A percentile compares a stretch with the other conserved stretches of the same genome.
Evolutionary conservation across 2,888 invertebrate species (phyloP).

Genomic region (Latheticus oryzae): DNA sequence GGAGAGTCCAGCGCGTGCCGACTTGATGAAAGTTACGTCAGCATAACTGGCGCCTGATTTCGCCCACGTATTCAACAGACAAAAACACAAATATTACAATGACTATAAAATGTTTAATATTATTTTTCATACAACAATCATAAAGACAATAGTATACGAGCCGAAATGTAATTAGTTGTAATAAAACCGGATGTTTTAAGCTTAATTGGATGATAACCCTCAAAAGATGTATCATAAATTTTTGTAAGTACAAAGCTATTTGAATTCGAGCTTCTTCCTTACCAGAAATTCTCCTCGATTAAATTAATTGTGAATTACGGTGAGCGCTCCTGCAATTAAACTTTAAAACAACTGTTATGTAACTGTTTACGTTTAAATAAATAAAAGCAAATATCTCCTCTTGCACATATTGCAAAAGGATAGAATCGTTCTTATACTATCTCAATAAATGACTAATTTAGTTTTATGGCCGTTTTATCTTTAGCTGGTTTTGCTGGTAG

Average conservation of each 20-base stretch:
- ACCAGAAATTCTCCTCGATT: constrained; percentile 18
- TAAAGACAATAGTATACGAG: too few species aligned
- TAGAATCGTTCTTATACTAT: background rate
- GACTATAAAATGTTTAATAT: constrained; percentile 45
- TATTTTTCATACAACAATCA: constrained; percentile 47
- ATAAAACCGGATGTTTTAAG: constrained; percentile 50
- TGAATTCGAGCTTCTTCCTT: constrained; percentile 3
- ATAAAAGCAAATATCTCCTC: constrained; percentile 22
- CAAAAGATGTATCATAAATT: constrained; percentile 32
- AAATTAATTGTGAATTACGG: constrained; percentile 32
- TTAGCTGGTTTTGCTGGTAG: background rate
- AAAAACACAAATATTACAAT: constrained; percentile 51
- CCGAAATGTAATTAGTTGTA: constrained; percentile 47
- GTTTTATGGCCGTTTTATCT: constrained; percentile 3
- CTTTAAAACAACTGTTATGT: constrained; percentile 36
- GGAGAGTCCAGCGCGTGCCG: constrained; percentile 55
- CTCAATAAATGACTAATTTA: constrained; percentile 19
- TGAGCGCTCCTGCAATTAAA: constrained; percentile 29
- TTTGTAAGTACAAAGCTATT: background rate
- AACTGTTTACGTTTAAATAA: constrained; percentile 31
- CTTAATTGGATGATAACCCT: constrained; percentile 51
- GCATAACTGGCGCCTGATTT: constrained; percentile 57
- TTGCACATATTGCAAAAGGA: constrained; percentile 8
- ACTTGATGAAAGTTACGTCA: constrained; percentile 60
- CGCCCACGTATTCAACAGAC: constrained; percentile 51